Evolutionary conservation across 2,797 vertebrate genomes (phyloP), one percentile per base, ranked within the genome.

Genomic region (Morus bassanus): DNA sequence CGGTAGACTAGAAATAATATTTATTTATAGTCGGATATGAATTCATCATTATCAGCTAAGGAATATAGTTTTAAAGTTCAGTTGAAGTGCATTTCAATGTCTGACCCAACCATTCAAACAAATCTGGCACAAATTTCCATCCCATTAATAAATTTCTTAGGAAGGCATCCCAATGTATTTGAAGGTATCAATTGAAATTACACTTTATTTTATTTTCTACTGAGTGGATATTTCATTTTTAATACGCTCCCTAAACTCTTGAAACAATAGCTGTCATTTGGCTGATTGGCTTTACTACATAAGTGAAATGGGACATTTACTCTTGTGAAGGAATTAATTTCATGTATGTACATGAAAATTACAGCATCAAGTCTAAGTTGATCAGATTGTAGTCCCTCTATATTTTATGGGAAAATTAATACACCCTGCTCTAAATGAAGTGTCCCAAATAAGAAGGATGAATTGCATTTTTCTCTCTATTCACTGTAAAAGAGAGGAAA

Each of bases 261-360:
- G 28, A 82, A 88, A 63, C 6, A 41, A 56, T 33, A 73, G 10
- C 9, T 76, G 19, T 37, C 28, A n/a, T 91, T 83, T 93, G 35
- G 18, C 30, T 64, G n/a, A 28, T 43, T 43, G 0, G 3, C 10
- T 87, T 79, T 63, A 50, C 6, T 56, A 5, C 0, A 0, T 22
- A 87, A 53, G 9, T 23, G 23, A 91, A 94, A 51, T 35, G 35
- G 45, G 23, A 59, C 1, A 8, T 82, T 85, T 92, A 15, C 4
- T 65, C 10, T 22, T 54, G 5, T 57, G n/a, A 76, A 82, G 10
- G 19, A 15, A 70, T 61, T 82, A 19, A 50, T 80, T 91, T 69
- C 19, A 50, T 73, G 25, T 39, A 33, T 14, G 6, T 17, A 27
- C 17, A 9, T 21, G 53, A 82, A 85, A 76, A 73, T 39, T 65